Conservation (phyloP, 2,113 vertebrate species). For the Mastomys coucha region DNA sequence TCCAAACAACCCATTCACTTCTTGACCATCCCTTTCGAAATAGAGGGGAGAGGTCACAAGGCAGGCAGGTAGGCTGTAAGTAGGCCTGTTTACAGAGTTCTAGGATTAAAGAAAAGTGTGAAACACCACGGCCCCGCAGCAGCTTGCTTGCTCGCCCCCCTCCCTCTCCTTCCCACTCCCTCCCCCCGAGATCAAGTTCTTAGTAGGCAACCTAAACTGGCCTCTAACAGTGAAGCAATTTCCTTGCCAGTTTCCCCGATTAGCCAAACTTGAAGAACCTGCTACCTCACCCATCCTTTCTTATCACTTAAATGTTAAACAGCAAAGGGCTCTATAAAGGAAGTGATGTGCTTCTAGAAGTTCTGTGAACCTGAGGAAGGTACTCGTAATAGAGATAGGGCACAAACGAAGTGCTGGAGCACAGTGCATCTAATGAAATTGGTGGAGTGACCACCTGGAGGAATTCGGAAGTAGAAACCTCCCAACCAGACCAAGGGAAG, state of each 20-base stretch:
- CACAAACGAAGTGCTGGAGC: neutral
- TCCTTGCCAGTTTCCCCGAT: neutral
- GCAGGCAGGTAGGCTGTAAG: neutral
- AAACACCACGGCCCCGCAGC: neutral
- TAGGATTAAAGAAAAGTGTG: neutral
- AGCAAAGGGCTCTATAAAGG: neutral
- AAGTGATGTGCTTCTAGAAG: neutral
- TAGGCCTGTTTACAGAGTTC: neutral
- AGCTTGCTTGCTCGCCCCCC: no score
- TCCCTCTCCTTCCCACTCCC: no score
- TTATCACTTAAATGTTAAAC: neutral
- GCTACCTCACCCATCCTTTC: neutral
- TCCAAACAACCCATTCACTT: neutral
- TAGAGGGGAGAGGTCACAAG: neutral
- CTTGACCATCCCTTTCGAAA: neutral
- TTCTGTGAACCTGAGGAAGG: neutral
- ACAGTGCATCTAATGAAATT: no score
- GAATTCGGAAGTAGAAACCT: neutral
- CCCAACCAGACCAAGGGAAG: no score
- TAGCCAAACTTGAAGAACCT: neutral
- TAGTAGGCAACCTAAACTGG: neutral
- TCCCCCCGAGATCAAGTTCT: neutral
- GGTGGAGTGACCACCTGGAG: neutral
- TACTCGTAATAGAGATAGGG: neutral
- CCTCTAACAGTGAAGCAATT: neutral